Conservation (phyloP, 2,888 invertebrate species). For the Dendrolimus pini region DNA sequence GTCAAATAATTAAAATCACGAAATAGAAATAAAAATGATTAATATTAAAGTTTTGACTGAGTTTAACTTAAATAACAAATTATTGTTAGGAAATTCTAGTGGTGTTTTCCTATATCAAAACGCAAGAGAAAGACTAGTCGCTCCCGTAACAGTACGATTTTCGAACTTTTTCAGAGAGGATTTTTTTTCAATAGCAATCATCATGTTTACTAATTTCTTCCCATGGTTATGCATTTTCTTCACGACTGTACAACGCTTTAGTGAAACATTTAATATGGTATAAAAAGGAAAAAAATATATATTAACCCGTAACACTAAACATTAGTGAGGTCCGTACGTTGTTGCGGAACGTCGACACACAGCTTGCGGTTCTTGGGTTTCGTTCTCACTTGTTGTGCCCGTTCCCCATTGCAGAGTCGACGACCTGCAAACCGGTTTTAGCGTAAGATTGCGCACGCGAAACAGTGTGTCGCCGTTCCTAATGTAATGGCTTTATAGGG, state of each 20-base stretch:
- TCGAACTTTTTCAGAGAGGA: not conserved
- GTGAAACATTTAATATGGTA: slow-evolving; percentile 10
- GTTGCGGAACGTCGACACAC: slow-evolving; percentile 74
- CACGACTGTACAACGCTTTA: no score
- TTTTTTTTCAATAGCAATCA: no score
- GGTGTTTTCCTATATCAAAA: no score
- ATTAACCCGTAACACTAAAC: slow-evolving; percentile 51
- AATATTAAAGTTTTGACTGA: no score
- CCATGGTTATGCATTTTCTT: no score
- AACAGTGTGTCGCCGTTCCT: slow-evolving; percentile 75
- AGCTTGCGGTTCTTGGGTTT: slow-evolving; percentile 30
- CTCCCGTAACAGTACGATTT: no score
- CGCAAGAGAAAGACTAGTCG: no score
- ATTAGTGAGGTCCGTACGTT: slow-evolving; percentile 72
- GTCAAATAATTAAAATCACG: no score
- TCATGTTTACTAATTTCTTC: no score
- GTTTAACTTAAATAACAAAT: no score
- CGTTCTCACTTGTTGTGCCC: slow-evolving; percentile 63
- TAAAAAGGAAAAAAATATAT: slow-evolving; percentile 25
- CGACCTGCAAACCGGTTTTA: slow-evolving; percentile 66
- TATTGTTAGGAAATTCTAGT: no score
- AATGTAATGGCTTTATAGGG: slow-evolving; percentile 46
- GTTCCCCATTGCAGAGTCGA: slow-evolving; percentile 55
- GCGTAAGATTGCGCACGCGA: slow-evolving; percentile 49
- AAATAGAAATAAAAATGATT: no score